Evolutionary conservation across 1,140 invertebrate genomes (phyloP), one percentile per base, ranked within the genome.

Genomic region (Drosophila tristis): DNA sequence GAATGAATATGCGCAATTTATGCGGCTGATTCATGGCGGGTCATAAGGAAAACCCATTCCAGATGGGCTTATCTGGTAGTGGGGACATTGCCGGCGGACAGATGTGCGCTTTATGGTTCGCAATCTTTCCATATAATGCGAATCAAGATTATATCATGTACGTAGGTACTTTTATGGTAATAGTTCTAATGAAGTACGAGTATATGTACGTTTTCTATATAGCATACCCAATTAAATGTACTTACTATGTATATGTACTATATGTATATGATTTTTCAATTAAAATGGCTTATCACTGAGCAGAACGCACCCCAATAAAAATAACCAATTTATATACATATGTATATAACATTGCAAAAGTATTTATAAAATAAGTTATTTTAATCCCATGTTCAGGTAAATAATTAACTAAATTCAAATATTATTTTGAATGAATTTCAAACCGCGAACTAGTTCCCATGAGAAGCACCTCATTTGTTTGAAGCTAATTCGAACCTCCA

Each of bases 1-100:
- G 72, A 43, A 42, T 74, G 61, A 74, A 53, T 64, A 63, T 51
- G 58, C 59, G 59, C 64, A 74, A 74, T 74, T 74, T 57, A 64
- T 74, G 44, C 48, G 23, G 39, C 55, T 49, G 71, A 74, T 25
- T 74, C 72, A 66, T 42, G 61, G 26, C 45, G 42, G 45, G 57
- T 55, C 51, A 53, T 63, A 55, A 74, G 71, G 72, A 74, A 74
- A 74, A 48, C 48, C 71, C 72, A 59, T 65, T 74, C 25, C 62
- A 60, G 73, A 75, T 67, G 55, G 35, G 50, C 55, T 66, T 67
- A 57, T 58, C 64, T 42, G 51, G 49, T 53, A 70, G 50, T 49
- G 48, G 31, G 43, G 50, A 35, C 16, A 61, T 65, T 45, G 48
- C 13, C 13, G 42, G 50, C 6, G 13, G 15, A 31, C 31, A 49